These are phyloP conservation scores for Tortricodes alternella DNA, from an alignment of 2,888 invertebrate species.

Conservation along the genomic window DNA sequence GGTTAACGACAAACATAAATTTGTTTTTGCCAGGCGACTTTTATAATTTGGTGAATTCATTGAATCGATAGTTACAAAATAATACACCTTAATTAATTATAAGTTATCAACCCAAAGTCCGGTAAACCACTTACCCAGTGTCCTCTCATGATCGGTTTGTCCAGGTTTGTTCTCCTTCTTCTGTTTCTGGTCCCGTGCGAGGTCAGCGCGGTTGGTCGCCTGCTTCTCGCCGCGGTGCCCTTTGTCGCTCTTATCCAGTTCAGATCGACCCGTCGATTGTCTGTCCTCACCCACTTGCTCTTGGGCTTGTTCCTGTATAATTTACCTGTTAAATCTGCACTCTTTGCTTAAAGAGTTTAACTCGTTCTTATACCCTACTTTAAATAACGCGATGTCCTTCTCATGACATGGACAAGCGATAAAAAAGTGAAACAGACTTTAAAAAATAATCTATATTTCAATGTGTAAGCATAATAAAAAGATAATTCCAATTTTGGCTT, in stretches of 20 bases:
- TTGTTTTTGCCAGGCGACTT: too few species aligned
- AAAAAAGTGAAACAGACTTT: too few species aligned
- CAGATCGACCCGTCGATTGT: slow-evolving; percentile 88
- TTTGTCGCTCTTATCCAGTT: slow-evolving; percentile 86
- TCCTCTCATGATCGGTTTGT: slow-evolving; percentile 88
- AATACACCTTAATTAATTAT: too few species aligned
- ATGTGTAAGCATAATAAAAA: too few species aligned
- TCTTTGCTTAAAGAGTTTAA: neutral
- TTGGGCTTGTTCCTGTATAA: slow-evolving; percentile 78
- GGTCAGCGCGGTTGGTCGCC: slow-evolving; percentile 63
- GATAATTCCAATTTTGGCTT: too few species aligned
- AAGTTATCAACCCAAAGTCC: too few species aligned
- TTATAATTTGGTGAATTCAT: too few species aligned
- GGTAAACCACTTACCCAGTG: slow-evolving; percentile 72
- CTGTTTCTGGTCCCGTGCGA: slow-evolving; percentile 64
- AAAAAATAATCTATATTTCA: too few species aligned
- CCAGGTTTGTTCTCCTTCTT: slow-evolving; percentile 87
- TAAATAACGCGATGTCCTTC: too few species aligned
- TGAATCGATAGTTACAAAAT: too few species aligned
- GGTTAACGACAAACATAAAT: slow-evolving; percentile 21
- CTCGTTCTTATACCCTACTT: neutral
- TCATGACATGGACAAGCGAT: too few species aligned
- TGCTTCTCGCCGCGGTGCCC: slow-evolving; percentile 85
- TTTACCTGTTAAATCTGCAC: neutral
- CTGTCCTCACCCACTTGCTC: slow-evolving; percentile 84